Conservation (phyloP, 2,888 invertebrate species). For the Acanthosepion lycidas region DNA sequence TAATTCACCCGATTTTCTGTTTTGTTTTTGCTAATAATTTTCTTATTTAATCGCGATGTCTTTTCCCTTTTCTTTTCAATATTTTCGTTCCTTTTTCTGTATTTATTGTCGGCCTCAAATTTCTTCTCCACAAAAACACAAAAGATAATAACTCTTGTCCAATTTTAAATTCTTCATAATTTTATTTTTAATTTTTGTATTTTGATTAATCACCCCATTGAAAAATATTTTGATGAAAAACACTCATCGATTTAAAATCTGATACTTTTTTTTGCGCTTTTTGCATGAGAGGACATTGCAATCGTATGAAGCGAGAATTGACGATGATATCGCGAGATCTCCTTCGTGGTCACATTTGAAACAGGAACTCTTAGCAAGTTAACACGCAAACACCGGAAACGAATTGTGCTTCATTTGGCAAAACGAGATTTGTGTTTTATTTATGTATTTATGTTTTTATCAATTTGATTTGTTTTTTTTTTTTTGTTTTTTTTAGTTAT, state of each 20-base stretch:
- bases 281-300: not conserved
- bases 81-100: too few species aligned
- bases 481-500: not conserved
- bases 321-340: not conserved
- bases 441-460: not conserved
- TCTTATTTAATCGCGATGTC: too few species aligned
- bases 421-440: not conserved
- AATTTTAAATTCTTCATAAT: not conserved
- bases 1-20: too few species aligned
- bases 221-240: conserved; percentile 12
- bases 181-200: not conserved
- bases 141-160: not conserved
- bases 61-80: too few species aligned
- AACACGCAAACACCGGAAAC: not conserved
- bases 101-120: not conserved
- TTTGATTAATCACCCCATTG: not conserved
- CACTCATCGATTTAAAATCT: not conserved
- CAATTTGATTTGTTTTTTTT: not conserved
- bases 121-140: not conserved
- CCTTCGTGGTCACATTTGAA: not conserved
- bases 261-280: not conserved
- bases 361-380: not conserved
- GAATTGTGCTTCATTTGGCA: not conserved
- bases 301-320: not conserved
- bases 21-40: too few species aligned